Base-by-base conservation (phyloP, 2,113 vertebrate genomes). In the Thalassarche chlororhynchos region DNA sequence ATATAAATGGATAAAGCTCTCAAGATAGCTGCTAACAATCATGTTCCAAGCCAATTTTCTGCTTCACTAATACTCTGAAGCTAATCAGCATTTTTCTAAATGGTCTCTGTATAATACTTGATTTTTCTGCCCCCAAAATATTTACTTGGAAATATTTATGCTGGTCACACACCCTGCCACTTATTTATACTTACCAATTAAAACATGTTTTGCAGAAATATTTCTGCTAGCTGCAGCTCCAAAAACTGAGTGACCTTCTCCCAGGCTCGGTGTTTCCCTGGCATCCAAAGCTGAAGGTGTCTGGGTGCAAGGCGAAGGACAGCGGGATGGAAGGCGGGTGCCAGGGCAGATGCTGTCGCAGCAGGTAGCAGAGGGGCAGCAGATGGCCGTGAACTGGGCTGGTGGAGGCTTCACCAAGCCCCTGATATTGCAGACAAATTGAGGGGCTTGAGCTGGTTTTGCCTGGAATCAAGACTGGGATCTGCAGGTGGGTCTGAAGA, bases 11-110 rank as follows among this genome's bases (percentile, higher is more conserved):
- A 85, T 96, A 90, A 90, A 90, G 62, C 92, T 86, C 90, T 97
- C 79, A 76, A 88, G 90, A 72, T 82, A 94, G 66, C 85, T 86
- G 76, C 93, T 93, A 95, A 92, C 64, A 90, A 77, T 88, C 68
- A 29, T 40, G 42, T 86, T 97, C 76, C 68, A 92, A 92, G 68
- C 46, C 92, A 95, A 93, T 94, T 92, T 97, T 92, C 83, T 95
- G 92, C 88, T 92, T 94, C 93, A 62, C 32, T 95, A 92, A 75
- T 84, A 76, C 60, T 92, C 51, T 78, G 76, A 90, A 84, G 36
- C 42, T 81, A 92, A 97, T 95, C 71, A 97, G 23, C 64, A 52
- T 89, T 96, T 92, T 96, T 89, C 46, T 75, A 84, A 92, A 62
- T 64, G 12, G 89, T 94, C 38, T 66, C 76, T 74, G 21, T 62